Evolutionary conservation across 2,888 invertebrate species (phyloP).

Genomic region (Eumacrocentrus americanus): DNA sequence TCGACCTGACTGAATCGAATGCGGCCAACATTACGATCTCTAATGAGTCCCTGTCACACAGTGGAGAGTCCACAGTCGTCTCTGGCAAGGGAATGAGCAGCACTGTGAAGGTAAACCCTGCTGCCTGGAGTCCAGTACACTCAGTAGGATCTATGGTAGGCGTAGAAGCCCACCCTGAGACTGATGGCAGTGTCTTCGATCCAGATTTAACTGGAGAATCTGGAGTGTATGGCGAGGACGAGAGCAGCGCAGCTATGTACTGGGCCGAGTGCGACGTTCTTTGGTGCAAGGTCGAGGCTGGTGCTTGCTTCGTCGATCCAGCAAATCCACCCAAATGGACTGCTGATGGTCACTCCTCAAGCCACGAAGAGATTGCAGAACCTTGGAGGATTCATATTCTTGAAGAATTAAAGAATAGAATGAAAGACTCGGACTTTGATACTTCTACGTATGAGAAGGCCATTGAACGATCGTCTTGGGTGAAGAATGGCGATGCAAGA

Average conservation of each 20-base stretch:
- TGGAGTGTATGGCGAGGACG: constrained; percentile 81
- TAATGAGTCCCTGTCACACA: constrained; percentile 57
- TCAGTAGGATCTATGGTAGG: constrained; percentile 84
- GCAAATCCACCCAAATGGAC: constrained; percentile 77
- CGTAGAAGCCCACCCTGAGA: constrained; percentile 85
- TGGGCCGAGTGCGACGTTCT: constrained; percentile 83
- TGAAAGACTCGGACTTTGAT: constrained; percentile 60
- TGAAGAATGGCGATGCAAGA: constrained; percentile 81
- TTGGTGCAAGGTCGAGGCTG: constrained; percentile 83
- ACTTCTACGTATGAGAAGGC: constrained; percentile 75
- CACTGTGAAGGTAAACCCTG: constrained; percentile 68
- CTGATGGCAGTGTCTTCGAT: constrained; percentile 82
- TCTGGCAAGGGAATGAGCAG: constrained; percentile 58
- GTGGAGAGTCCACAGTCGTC: constrained; percentile 58
- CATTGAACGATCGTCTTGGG: constrained; percentile 82
- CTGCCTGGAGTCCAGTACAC: constrained; percentile 88
- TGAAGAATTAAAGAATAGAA: constrained; percentile 70
- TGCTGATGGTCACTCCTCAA: constrained; percentile 66
- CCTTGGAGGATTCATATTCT: constrained; percentile 80
- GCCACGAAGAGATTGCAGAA: constrained; percentile 71
- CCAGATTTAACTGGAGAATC: constrained; percentile 73
- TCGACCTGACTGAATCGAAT: constrained; percentile 52
- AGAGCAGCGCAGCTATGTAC: constrained; percentile 72
- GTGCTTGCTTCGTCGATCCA: constrained; percentile 79
- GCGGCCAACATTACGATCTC: constrained; percentile 59